Evolutionary conservation across 2,113 vertebrate species (phyloP).

Genomic region (Sapajus apella): DNA sequence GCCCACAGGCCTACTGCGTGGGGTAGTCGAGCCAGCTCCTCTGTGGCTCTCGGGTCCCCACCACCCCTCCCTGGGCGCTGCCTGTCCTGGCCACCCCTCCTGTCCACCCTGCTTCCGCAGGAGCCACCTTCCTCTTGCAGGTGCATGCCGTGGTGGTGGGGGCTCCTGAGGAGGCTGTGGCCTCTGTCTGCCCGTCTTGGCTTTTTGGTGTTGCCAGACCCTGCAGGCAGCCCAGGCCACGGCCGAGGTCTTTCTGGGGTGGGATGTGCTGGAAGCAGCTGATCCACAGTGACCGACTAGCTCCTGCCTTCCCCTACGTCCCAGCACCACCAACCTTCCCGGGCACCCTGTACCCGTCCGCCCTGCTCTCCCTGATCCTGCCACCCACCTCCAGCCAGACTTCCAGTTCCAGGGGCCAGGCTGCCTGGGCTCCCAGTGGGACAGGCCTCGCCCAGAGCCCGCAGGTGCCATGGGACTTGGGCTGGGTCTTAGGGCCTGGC

Average conservation of each 20-base stretch:
- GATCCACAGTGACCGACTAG: not conserved
- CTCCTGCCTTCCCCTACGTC: fast-evolving
- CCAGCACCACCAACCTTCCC: not conserved
- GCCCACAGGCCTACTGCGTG: too few species aligned
- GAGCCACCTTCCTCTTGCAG: not conserved
- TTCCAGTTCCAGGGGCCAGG: not conserved
- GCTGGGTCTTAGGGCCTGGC: too few species aligned
- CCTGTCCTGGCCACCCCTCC: not conserved
- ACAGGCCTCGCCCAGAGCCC: not conserved
- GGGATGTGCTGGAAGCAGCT: conserved; percentile 86
- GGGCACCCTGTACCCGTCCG: conserved; percentile 78
- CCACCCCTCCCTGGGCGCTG: too few species aligned
- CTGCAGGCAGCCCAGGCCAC: not conserved
- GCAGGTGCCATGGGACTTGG: too few species aligned
- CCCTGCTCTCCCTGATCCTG: not conserved
- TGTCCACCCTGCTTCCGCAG: not conserved
- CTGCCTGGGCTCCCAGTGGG: not conserved
- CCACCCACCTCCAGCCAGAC: too few species aligned
- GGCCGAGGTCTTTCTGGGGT: conserved; percentile 86
- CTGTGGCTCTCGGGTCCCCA: too few species aligned
- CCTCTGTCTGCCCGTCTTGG: not conserved
- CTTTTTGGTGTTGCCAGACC: not conserved
- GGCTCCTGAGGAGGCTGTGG: not conserved
- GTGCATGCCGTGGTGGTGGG: not conserved
- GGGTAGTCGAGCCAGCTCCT: too few species aligned